These are phyloP conservation scores for Zapornia atra DNA, from an alignment of 2,113 vertebrate species.

Conservation along the genomic window DNA sequence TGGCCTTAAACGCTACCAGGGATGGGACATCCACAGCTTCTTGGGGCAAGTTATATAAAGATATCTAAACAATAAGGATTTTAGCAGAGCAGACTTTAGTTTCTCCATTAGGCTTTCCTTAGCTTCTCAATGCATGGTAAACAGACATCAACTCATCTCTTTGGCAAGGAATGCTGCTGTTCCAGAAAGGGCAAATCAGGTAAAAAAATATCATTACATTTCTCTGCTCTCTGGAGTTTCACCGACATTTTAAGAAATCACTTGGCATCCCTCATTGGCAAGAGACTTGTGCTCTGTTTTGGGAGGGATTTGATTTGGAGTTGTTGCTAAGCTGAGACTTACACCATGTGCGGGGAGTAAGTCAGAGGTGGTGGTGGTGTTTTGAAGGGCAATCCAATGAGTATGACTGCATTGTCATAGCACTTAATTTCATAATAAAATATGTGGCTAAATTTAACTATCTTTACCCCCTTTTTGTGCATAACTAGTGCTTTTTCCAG, in stretches of 20 bases:
- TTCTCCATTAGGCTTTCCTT: not conserved
- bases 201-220: not conserved
- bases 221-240: not conserved
- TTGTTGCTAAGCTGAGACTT: not conserved
- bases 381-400: not conserved
- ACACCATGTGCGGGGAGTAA: not conserved
- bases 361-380: not conserved
- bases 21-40: no score
- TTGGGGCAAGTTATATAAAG: no score
- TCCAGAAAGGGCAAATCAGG: conserved; percentile 12
- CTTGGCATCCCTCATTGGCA: not conserved
- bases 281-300: not conserved
- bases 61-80: not conserved
- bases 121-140: not conserved
- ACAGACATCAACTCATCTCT: not conserved
- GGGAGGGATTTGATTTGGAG: not conserved
- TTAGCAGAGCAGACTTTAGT: not conserved
- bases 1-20: no score
- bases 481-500: not conserved
- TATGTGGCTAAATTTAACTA: not conserved
- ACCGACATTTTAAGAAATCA: not conserved
- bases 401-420: fast-evolving
- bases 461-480: not conserved
- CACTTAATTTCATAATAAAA: not conserved
- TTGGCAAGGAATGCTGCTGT: not conserved